Evolutionary conservation across 64 coral and sea anemone species (phyloP), one percentile per base, ranked within the genome.

Genomic region (Porites australiensis): DNA sequence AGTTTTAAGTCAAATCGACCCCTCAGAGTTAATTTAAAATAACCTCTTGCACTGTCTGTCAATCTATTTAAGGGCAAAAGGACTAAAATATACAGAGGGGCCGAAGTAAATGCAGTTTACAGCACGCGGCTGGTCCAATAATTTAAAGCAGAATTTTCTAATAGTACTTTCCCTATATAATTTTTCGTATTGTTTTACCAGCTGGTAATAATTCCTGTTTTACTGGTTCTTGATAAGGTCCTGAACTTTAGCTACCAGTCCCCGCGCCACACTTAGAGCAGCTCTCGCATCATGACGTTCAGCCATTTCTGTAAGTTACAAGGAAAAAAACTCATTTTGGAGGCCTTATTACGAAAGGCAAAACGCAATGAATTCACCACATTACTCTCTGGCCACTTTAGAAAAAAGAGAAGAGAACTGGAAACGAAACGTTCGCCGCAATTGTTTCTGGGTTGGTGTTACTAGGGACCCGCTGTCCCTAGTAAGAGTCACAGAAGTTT

Each of bases 201-300:
- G 27, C 15, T 47, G 13, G 6, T 13, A 13, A 57, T 57, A 46
- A 50, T 48, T 72, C 16, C 50, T 60, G 49, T 50, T 72, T 82
- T 77, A 97, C 64, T 97, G 95, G 59, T 97, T 97, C 47, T 88
- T 94, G 21, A 97, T 93, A n/a, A 97, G 91, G 19, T 94, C 92
- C 57, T 97, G 95, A 16, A 97, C 95, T 88, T 94, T 97, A 57
- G 63, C 94, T 4, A 97, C 78, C 48, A 97, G 92, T 58, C 78
- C 59, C 2, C 92, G 82, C 27, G 95, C 95, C 37, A 90, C 84
- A 44, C 87, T 88, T 20, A 97, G 82, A 10, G 93, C 88, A 3
- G 92, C 76, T 62, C 59, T 94, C 3, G 98, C 98, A 63, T 99
- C 88, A 59, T 99, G 98, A 37, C 98, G 69, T 58, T 99, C 98